A percentile compares a stretch with the other conserved stretches of the same genome.
Evolutionary conservation across 2,888 invertebrate genomes (phyloP).

Genomic region (Dastarcus helophoroides): DNA sequence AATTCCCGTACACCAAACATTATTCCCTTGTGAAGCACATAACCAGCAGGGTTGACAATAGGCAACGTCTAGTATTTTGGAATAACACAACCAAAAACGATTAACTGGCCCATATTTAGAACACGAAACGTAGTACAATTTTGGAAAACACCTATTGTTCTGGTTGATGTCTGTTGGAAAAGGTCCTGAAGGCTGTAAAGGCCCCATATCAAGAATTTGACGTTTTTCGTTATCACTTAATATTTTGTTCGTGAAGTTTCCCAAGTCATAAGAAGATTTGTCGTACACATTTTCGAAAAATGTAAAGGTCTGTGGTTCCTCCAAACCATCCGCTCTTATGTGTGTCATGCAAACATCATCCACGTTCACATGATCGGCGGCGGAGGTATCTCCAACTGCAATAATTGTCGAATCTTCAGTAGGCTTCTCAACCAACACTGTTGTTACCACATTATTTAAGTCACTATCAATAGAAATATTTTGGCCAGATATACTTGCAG

Average conservation of each 20-base stretch:
- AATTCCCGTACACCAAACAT: constrained; percentile 8
- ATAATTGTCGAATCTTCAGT: constrained; percentile 3
- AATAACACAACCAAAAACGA: constrained; percentile 5
- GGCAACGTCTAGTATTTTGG: constrained; percentile 5
- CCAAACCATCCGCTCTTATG: constrained; percentile 4
- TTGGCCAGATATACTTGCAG: too few relatives aligned
- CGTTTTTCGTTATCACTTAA: constrained; percentile 13
- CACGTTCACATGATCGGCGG: too few relatives aligned
- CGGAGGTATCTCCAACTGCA: constrained; percentile 5
- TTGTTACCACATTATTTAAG: neutral
- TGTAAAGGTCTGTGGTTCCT: constrained; percentile 9
- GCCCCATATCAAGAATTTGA: constrained; percentile 11
- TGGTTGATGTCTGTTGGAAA: constrained; percentile 5
- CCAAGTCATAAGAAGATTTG: constrained; percentile 12
- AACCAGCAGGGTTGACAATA: constrained; percentile 13
- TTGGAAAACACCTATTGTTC: constrained; percentile 7
- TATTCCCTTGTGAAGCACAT: constrained; percentile 7
- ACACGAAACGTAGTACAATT: constrained; percentile 7
- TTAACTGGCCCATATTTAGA: constrained; percentile 6
- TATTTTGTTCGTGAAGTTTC: constrained; percentile 12
- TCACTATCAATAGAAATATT: too few relatives aligned
- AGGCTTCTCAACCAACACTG: constrained; percentile 2
- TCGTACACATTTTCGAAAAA: constrained; percentile 12
- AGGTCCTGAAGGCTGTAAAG: constrained; percentile 8
- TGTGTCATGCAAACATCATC: constrained; percentile 6